Evolutionary conservation across 1,140 invertebrate genomes (phyloP).

Genomic region (Drosophila erecta): DNA sequence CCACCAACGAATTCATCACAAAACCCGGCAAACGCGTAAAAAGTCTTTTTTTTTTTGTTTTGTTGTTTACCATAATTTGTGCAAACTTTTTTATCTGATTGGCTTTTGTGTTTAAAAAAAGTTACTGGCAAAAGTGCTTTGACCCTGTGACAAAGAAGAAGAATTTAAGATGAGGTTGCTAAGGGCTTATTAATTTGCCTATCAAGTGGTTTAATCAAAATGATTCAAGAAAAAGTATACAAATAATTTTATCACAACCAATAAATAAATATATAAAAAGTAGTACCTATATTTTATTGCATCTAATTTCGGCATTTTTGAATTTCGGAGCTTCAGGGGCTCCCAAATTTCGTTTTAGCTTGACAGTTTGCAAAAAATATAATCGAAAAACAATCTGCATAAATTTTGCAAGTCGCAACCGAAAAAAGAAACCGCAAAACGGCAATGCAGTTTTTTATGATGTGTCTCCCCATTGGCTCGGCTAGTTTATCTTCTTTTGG

Average conservation of each 20-base stretch:
- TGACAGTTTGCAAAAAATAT: neutral
- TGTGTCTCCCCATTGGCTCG: constrained; percentile 24
- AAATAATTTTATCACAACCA: too few relatives aligned
- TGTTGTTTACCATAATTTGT: constrained; percentile 48
- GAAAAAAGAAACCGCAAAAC: constrained; percentile 48
- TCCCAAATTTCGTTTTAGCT: constrained; percentile 10
- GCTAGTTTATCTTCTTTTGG: constrained; percentile 50
- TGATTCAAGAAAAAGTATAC: too few relatives aligned
- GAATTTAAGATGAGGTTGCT: constrained; percentile 2
- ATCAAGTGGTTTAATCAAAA: neutral
- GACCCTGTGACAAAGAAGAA: constrained; percentile 67
- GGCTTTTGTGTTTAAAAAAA: constrained; percentile 18
- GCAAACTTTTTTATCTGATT: constrained; percentile 39
- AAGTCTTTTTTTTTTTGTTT: constrained; percentile 30
- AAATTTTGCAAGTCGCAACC: constrained; percentile 68
- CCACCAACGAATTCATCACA: constrained; percentile 54
- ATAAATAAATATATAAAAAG: too few relatives aligned
- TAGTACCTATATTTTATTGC: too few relatives aligned
- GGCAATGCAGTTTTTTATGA: constrained; percentile 68
- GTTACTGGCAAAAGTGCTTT: constrained; percentile 69
- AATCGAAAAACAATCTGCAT: constrained; percentile 50
- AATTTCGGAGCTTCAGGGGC: constrained; percentile 7
- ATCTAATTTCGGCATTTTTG: neutral
- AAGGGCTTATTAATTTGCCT: constrained; percentile 1
- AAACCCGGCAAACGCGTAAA: constrained; percentile 66